These are phyloP conservation scores for Torymus aiolomorphi DNA, from an alignment of 2,888 invertebrate species.

Conservation along the genomic window DNA sequence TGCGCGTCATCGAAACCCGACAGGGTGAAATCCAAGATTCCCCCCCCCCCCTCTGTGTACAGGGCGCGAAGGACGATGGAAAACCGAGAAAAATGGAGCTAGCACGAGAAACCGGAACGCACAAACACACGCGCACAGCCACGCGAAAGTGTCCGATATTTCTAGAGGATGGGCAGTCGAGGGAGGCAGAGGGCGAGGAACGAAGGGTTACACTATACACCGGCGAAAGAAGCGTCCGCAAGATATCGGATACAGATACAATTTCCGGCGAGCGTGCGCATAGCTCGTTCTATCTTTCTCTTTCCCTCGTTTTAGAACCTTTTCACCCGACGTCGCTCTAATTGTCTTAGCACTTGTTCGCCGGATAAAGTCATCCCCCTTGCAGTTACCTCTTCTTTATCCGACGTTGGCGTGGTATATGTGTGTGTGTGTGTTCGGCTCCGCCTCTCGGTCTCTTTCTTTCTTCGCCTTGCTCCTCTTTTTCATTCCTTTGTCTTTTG, in stretches of 20 bases:
- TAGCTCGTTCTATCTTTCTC: slow-evolving; percentile 38
- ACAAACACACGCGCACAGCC: not conserved
- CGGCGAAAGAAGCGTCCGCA: slow-evolving; percentile 8
- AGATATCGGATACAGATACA: slow-evolving; percentile 49
- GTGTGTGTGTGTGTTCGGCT: too few species aligned
- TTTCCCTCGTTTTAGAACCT: not conserved
- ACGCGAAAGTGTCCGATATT: slow-evolving; percentile 7
- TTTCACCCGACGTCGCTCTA: slow-evolving; percentile 21
- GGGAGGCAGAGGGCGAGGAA: not conserved
- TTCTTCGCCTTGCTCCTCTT: not conserved
- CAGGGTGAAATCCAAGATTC: slow-evolving; percentile 16
- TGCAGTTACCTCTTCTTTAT: not conserved
- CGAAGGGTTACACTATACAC: not conserved
- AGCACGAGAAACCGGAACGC: not conserved
- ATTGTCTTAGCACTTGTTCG: slow-evolving; percentile 53
- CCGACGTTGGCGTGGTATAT: too few species aligned
- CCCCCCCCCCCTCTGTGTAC: not conserved
- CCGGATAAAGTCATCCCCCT: slow-evolving; percentile 2
- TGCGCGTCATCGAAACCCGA: not conserved
- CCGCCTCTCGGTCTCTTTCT: not conserved
- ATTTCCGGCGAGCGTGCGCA: slow-evolving; percentile 37
- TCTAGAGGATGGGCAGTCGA: not conserved
- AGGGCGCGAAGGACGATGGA: not conserved
- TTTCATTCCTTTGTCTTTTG: not conserved
- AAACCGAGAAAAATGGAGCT: slow-evolving; percentile 26